phyloP scores from a whole-genome alignment of 2,113 vertebrate species.

The Deroptyus accipitrinus region DNA sequence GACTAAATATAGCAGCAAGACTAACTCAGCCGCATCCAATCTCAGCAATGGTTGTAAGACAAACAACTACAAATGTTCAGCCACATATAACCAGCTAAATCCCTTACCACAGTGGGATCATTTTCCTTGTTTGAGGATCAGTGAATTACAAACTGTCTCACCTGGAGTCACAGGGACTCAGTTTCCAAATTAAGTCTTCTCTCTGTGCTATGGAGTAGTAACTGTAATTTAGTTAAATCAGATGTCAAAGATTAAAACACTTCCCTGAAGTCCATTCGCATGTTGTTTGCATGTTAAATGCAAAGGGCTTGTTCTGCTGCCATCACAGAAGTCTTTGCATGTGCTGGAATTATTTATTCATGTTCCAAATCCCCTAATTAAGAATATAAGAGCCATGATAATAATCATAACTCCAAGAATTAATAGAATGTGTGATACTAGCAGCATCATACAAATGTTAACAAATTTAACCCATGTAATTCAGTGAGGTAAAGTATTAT shows the following conservation, averaged over 20 bases:
- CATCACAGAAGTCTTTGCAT: not conserved
- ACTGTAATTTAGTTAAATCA: constrained; percentile 13
- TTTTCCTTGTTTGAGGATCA: not conserved
- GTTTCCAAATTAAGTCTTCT: constrained; percentile 32
- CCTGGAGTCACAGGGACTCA: not conserved
- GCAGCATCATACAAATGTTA: not conserved
- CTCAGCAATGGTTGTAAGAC: not conserved
- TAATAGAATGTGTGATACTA: not conserved
- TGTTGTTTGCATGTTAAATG: not conserved
- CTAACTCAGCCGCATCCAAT: not conserved
- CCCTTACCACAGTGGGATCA: not conserved
- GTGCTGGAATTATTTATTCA: not conserved
- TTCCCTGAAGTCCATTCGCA: not conserved
- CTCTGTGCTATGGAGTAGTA: not conserved
- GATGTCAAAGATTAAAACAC: not conserved
- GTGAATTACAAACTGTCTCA: not conserved
- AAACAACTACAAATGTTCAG: constrained; percentile 3
- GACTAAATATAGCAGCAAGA: not conserved
- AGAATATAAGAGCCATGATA: not conserved
- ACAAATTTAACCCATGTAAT: not conserved
- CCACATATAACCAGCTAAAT: not conserved
- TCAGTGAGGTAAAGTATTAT: not conserved
- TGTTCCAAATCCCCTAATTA: not conserved
- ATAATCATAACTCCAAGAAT: not conserved
- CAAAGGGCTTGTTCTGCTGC: not conserved